Conservation (phyloP, 1,140 invertebrate genomes). For the Caenorhabditis elegans region DNA sequence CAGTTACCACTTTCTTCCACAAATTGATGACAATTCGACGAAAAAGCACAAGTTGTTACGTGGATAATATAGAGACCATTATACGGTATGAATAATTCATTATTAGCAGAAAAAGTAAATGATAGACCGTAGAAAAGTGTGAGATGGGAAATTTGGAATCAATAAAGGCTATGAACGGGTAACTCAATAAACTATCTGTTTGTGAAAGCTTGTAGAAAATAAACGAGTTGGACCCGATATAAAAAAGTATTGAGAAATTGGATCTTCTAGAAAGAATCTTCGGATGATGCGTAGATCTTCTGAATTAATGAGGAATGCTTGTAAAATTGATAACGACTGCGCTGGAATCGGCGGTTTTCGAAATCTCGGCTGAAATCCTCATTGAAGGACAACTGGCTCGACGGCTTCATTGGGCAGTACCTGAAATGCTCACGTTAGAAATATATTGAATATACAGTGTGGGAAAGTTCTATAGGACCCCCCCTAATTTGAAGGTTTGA, state of each 20-base stretch:
- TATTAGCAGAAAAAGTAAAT: not conserved
- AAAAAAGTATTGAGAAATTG: not conserved
- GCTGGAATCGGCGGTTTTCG: not conserved
- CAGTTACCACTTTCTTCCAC: constrained; percentile 44
- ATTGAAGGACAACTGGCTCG: not conserved
- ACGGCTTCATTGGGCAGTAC: not conserved
- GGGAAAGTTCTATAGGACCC: no score
- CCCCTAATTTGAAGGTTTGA: no score
- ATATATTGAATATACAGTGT: not conserved
- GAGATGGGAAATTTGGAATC: not conserved
- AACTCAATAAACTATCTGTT: not conserved
- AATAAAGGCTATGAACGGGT: not conserved
- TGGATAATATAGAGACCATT: constrained; percentile 47
- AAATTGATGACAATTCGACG: constrained; percentile 24
- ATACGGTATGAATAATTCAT: constrained; percentile 43
- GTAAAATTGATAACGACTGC: not conserved
- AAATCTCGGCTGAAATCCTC: not conserved
- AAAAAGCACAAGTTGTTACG: constrained; percentile 41
- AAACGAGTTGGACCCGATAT: constrained; percentile 17
- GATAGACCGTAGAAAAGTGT: not conserved
- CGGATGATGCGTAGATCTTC: not conserved
- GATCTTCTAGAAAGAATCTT: not conserved
- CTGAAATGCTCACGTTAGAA: not conserved
- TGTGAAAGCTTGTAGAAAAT: not conserved
- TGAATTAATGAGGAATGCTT: constrained; percentile 7